Evolutionary conservation across 1,140 invertebrate species (phyloP).

Genomic region (Trichoplusia ni): DNA sequence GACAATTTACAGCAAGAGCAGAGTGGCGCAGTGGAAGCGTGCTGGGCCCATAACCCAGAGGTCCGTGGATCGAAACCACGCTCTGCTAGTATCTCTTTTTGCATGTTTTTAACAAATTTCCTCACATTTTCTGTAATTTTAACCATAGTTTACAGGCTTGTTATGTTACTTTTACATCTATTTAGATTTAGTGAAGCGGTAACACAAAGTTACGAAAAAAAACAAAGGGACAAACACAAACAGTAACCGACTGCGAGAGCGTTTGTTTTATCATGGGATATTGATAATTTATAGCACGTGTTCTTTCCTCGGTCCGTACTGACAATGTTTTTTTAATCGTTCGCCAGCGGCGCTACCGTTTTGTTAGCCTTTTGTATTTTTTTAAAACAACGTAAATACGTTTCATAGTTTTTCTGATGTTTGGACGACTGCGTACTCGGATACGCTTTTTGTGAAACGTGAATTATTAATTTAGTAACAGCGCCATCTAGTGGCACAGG

Average conservation of each 20-base stretch:
- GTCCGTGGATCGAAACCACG: constrained; percentile 66
- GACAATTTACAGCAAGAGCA: constrained; percentile 19
- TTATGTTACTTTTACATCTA: constrained; percentile 7
- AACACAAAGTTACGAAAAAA: constrained; percentile 59
- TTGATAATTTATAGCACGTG: constrained; percentile 76
- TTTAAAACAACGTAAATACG: constrained; percentile 45
- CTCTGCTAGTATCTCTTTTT: constrained; percentile 53
- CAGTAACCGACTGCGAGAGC: constrained; percentile 30
- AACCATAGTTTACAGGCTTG: not conserved
- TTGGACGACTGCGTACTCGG: not conserved
- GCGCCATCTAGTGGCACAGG: constrained; percentile 1
- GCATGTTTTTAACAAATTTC: not conserved
- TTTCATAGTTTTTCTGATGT: constrained; percentile 9
- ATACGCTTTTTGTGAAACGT: constrained; percentile 4
- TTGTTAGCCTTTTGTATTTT: constrained; percentile 22
- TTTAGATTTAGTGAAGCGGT: constrained; percentile 31
- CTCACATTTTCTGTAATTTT: constrained; percentile 5
- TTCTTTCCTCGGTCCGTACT: constrained; percentile 5
- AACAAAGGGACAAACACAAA: constrained; percentile 66
- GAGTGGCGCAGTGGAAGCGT: constrained; percentile 65
- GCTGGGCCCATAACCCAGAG: constrained; percentile 65
- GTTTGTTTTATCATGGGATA: constrained; percentile 79
- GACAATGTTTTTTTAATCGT: constrained; percentile 54
- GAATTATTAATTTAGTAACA: not conserved
- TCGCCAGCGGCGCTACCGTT: constrained; percentile 30